Conservation (phyloP, 2,888 invertebrate genomes). For the Hydriomena furcata region DNA sequence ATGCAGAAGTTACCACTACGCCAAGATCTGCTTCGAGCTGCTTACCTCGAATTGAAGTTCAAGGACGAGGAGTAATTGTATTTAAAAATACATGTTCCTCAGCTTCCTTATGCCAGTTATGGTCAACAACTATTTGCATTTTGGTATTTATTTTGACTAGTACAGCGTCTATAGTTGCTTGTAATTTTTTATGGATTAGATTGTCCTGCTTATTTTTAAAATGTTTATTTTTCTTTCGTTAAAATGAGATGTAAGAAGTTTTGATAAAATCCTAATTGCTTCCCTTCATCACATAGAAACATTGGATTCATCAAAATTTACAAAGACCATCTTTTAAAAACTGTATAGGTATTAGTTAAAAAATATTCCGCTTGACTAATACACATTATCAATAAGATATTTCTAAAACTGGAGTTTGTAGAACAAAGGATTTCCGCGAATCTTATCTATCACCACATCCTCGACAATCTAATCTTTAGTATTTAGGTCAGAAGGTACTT, state of each 20-base stretch:
- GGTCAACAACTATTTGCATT: constrained; percentile 20
- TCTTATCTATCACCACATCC: constrained; percentile 28
- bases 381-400: constrained; percentile 10
- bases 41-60: constrained; percentile 68
- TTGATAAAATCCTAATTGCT: neutral
- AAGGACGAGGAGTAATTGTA: constrained; percentile 67
- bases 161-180: constrained; percentile 7
- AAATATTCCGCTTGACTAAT: too few relatives aligned
- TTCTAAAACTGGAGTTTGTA: constrained; percentile 15
- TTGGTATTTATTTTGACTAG: constrained; percentile 11
- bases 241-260: neutral
- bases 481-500: constrained; percentile 30
- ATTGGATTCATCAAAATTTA: neutral
- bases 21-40: constrained; percentile 41
- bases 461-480: constrained; percentile 28
- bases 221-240: constrained; percentile 2
- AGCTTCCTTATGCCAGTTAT: constrained; percentile 64
- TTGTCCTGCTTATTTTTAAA: neutral
- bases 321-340: too few relatives aligned
- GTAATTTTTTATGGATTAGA: neutral
- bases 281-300: neutral
- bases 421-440: constrained; percentile 31
- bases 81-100: constrained; percentile 58
- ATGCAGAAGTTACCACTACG: constrained; percentile 1
- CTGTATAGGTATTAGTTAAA: too few relatives aligned